Conservation (phyloP, 1,140 invertebrate species). For the Stratiolaelaps scimitus region DNA sequence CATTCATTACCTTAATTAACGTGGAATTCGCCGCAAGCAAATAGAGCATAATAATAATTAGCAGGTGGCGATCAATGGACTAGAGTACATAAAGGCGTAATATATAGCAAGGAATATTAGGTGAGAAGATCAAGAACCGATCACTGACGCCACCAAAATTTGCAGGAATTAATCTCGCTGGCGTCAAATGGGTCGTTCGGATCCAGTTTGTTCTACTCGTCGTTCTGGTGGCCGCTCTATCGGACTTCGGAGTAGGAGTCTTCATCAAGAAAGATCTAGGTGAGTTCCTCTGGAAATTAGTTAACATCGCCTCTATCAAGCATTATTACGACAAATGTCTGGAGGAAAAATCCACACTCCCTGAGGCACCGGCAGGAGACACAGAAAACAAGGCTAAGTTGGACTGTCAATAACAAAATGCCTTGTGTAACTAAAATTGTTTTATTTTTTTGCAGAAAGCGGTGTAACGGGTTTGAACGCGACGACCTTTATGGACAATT, state of each 20-base stretch:
- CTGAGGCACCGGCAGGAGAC: background rate
- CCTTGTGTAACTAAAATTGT: background rate
- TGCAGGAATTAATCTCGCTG: constrained; percentile 68
- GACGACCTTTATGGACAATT: constrained; percentile 65
- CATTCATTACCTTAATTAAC: too few species aligned
- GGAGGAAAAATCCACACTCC: too few species aligned
- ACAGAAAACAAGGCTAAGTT: background rate
- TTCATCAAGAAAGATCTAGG: constrained; percentile 56
- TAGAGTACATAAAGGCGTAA: too few species aligned
- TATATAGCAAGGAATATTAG: background rate
- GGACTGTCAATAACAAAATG: constrained; percentile 29
- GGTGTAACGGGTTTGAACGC: constrained; percentile 74
- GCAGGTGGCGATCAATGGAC: too few species aligned
- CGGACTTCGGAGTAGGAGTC: constrained; percentile 78
- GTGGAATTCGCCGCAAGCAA: too few species aligned
- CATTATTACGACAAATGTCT: too few species aligned
- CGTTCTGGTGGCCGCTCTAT: constrained; percentile 64
- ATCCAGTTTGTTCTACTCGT: constrained; percentile 70
- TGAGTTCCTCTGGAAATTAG: constrained; percentile 39
- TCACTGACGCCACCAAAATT: background rate
- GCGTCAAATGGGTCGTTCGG: constrained; percentile 85
- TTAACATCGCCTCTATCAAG: too few species aligned
- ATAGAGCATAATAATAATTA: too few species aligned
- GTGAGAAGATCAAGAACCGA: too few species aligned
- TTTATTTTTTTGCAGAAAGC: constrained; percentile 46